Base-by-base conservation (phyloP, 2,797 vertebrate genomes). In the Potorous gilbertii region DNA sequence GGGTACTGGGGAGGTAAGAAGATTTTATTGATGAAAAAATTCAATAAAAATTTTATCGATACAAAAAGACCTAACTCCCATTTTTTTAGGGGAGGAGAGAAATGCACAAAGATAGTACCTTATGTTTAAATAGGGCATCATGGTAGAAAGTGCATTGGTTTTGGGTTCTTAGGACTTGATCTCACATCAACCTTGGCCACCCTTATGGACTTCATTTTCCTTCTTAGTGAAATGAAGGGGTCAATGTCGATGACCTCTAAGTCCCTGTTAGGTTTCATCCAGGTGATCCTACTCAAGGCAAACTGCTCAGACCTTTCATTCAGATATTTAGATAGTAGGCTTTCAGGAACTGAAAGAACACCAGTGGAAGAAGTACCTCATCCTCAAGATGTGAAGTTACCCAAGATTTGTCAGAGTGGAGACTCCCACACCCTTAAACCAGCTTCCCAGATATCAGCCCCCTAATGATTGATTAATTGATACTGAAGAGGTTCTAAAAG, bases 391-490 rank as follows among this genome's bases (percentile, higher is more conserved):
- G n/a, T 9, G 18, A 74, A 74, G 74, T 81, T 81, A 81, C 21
- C 40, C n/a, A 27, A 81, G 21, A 81, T 81, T 46, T 24, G n/a
- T 81, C 74, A 81, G n/a, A 46, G 18, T 46, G 46, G 40, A 81
- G 40, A 18, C n/a, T 81, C n/a, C 40, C n/a, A 46, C 18, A 46
- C n/a, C 40, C 46, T 81, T 81, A 81, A 46, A 46, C 74, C 9
- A 81, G 74, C 40, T 81, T 27, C 21, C 21, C 40, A 81, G 21
- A 24, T 11, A 46, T 81, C 74, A 81, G 9, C 40, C 87, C 92
- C 93, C 21, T 90, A 95, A 96, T 91, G 55, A 91, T 91, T 93
- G 29, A 90, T 50, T 91, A 91, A 95, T 56, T 90, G 59, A 96
- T 93, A 93, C 74, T 54, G 91, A 74, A 94, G 90, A 91, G 55